Evolutionary conservation across 2,797 vertebrate genomes (phyloP), one percentile per base, ranked within the genome.

Genomic region (Darevskia nairensis): DNA sequence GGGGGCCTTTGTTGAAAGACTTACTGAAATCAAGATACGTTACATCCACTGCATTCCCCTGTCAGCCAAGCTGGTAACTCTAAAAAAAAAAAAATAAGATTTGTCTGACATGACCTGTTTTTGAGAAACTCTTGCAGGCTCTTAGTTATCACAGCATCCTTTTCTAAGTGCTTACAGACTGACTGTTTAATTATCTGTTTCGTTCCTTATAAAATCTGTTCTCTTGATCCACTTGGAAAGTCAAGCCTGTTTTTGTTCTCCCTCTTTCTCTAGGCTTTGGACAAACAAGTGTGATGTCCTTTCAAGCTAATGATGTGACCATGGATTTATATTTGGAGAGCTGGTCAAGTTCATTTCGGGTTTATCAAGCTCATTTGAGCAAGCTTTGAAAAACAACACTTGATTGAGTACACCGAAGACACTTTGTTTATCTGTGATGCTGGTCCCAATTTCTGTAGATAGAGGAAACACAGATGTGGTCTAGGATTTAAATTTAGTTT

Each of bases 371-470:
- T 46, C 44, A 83, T 83, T 69, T 83, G 41, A 71, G 59, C 29
- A 50, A 71, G 66, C 66, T 61, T 83, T 83, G 23, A 69, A 71
- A 83, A n/a, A n/a, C 41, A 46, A 21, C 27, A n/a, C 69, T 80
- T 83, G 66, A 10, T 83, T 69, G 41, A 23, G 69, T 83, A 29
- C 68, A 71, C 17, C 50, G 66, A 71, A 82, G 27, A 9, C 68
- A 27, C 41, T 71, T 79, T 83, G 68, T 83, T 71, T n/a, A 83
- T 83, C 44, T 23, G 44, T 83, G 71, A 50, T 83, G 68, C 69
- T 71, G 44, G 66, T 50, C 41, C 29, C 4, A 50, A 32, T 83
- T 83, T 83, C 81, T 83, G 27, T 82, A 69, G 41, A 46, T 25
- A 71, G 66, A 83, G 66, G 68, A 46, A 80, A 25, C 55, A 32